Percentiles rank a stretch among this genome's conserved stretches.
Evolutionary conservation across 2,888 invertebrate species (phyloP).

Genomic region (Tetragnatha montana): DNA sequence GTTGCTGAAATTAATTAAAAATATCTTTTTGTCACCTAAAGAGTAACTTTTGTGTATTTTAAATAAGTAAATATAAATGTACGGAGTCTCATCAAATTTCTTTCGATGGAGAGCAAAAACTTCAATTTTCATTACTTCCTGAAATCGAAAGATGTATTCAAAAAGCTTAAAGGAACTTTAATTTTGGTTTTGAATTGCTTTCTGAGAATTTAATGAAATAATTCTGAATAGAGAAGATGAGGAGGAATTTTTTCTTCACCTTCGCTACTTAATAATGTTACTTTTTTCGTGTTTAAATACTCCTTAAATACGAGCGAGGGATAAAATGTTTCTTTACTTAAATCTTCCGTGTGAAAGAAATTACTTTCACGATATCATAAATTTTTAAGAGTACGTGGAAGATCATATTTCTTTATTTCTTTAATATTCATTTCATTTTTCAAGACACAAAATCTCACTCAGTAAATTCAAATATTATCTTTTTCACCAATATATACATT

Average conservation of each 20-base stretch:
- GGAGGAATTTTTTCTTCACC: background rate
- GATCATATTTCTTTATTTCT: no score
- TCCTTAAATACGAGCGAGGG: background rate
- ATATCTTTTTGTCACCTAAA: background rate
- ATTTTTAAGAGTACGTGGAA: no score
- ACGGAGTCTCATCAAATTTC: background rate
- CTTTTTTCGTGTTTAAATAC: background rate
- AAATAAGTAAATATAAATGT: background rate
- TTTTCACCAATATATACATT: no score
- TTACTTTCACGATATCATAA: no score
- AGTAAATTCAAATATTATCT: no score
- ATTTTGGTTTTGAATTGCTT: background rate
- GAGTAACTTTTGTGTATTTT: background rate
- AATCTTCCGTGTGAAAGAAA: no score
- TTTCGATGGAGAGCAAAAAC: background rate
- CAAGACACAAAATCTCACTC: no score
- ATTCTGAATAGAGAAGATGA: background rate
- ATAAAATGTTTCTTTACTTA: background rate
- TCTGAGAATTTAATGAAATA: background rate
- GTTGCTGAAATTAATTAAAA: background rate
- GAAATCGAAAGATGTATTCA: background rate
- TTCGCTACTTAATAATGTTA: background rate
- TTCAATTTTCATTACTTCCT: background rate
- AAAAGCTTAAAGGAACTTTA: background rate
- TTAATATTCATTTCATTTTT: no score